These are phyloP conservation scores for human DNA, from an alignment of 2,113 vertebrate genomes.

Conservation along the genomic window GRCh38 chr9:20479001-20479500, in stretches of 20 bases:
- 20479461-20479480: constrained; percentile 49
- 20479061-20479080: not conserved
- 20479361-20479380: constrained; percentile 17
- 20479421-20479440: not conserved
- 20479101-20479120: constrained; percentile 33
- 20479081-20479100: constrained; percentile 26
- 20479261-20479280: constrained; percentile 36
- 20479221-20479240: not conserved
- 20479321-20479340: constrained; percentile 55
- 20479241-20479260: constrained; percentile 3
- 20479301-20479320: constrained; percentile 32
- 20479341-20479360: constrained; percentile 54
- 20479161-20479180: constrained; percentile 57
- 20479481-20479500: constrained; percentile 8
- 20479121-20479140: constrained; percentile 58
- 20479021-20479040: constrained; percentile 70
- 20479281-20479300: constrained; percentile 45
- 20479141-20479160: constrained; percentile 53
- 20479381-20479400: not conserved
- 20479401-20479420: not conserved
- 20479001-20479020: constrained; percentile 42
- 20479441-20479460: not conserved
- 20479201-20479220: not conserved
- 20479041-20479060: constrained; percentile 75
- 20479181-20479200: constrained; percentile 14